Evolutionary conservation across 1,140 invertebrate species (phyloP), one percentile per base, ranked within the genome.

Genomic region (Brachionus manjavacas): DNA sequence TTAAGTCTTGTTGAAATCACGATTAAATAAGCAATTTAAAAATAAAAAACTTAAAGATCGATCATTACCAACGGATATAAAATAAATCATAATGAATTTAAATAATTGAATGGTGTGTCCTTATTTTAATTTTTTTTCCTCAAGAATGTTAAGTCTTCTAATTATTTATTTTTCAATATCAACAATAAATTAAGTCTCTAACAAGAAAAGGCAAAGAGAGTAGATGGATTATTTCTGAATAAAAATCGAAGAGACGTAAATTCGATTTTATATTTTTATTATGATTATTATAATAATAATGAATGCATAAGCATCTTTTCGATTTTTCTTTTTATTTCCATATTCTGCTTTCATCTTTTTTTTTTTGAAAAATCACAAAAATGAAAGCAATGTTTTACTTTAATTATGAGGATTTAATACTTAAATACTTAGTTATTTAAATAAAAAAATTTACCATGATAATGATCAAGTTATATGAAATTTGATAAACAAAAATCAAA

Each of bases 251-350:
- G 31, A 39, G 31, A 72, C 31, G 39, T 16, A 72, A 72, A 72
- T 72, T 72, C 68, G 68, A 72, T 72, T 68, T 68, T 68, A 43
- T 72, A 35, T 35, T 35, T 35, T 35, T 72, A 72, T 72, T 43
- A 72, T 72, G n/a, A 72, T 72, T 41, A 72, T 72, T 23, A 72
- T 43, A 41, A 72, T 35, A 41, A 72, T 39, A 39, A 39, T 43
- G 31, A 72, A 41, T 72, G 68, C 68, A 72, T 72, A 72, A 72
- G 68, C 35, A 72, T 72, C n/a, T 41, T 72, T 72, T 72, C 16
- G 31, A 20, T 72, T 41, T 72, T 20, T 72, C 35, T 41, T 72
- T 41, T 9, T 72, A 20, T 39, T 72, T 72, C 31, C 16, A 72
- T 12, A 23, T 41, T 39, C 35, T 20, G 35, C 31, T 20, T 72